Conservation (phyloP, 2,888 invertebrate genomes). For the Ceramica pisi region DNA sequence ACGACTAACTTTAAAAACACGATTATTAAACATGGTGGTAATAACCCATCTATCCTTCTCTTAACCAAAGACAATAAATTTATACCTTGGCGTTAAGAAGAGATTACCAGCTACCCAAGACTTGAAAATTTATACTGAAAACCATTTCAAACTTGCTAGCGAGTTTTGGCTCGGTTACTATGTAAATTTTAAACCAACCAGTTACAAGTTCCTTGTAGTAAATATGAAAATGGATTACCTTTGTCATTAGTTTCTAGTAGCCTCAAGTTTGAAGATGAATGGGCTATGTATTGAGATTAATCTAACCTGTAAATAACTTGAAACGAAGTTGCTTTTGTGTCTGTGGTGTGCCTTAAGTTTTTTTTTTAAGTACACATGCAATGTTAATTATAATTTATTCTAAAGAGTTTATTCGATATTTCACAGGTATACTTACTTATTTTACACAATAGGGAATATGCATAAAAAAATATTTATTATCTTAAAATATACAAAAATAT, state of each 20-base stretch:
- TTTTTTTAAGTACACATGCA: neutral
- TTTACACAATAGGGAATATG: too few relatives aligned
- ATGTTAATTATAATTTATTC: neutral
- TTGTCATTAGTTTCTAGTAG: conserved; percentile 8
- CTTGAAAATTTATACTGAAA: conserved; percentile 49
- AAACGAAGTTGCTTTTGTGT: neutral
- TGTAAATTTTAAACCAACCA: conserved; percentile 50
- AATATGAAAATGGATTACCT: conserved; percentile 34
- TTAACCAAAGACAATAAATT: conserved; percentile 7
- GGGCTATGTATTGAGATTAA: neutral
- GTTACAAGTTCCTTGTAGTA: conserved; percentile 26
- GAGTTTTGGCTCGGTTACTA: conserved; percentile 44
- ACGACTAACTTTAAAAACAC: neutral
- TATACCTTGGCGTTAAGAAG: conserved; percentile 1
- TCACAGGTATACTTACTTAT: too few relatives aligned
- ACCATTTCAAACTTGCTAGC: conserved; percentile 41
- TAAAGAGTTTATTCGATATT: too few relatives aligned
- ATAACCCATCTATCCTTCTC: neutral
- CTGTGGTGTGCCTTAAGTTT: neutral
- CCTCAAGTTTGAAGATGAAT: conserved; percentile 21
- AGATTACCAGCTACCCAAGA: conserved; percentile 22
- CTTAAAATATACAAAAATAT: too few relatives aligned
- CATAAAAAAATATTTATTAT: too few relatives aligned
- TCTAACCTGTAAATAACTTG: neutral
- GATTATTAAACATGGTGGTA: neutral